Conservation (phyloP, 1,140 invertebrate genomes). For the Hirudo medicinalis region DNA sequence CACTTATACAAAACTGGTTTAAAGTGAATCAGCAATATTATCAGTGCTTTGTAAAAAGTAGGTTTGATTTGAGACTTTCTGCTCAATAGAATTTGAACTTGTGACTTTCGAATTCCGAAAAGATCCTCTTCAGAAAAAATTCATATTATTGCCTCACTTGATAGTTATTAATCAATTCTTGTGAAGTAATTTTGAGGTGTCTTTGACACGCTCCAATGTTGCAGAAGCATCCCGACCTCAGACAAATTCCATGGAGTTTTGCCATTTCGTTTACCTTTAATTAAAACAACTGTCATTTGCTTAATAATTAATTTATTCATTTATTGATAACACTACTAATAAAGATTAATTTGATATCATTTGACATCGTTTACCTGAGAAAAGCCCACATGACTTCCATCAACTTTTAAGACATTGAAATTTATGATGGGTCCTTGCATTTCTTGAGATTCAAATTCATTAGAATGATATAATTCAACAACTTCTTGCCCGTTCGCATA, state of each 20-base stretch:
- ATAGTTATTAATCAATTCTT: conserved; percentile 59
- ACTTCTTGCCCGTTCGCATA: conserved; percentile 62
- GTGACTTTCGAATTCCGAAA: conserved; percentile 13
- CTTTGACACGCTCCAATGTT: conserved; percentile 87
- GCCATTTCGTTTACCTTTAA: conserved; percentile 73
- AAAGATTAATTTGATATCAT: neutral
- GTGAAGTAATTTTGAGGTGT: conserved; percentile 55
- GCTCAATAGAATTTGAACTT: neutral
- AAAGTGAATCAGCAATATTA: no score
- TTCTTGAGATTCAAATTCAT: conserved; percentile 48
- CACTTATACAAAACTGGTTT: neutral
- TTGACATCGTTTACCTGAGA: conserved; percentile 52
- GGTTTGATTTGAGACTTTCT: neutral
- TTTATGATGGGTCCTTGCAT: conserved; percentile 72
- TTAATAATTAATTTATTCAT: neutral
- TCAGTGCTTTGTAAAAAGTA: no score
- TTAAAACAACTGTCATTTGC: conserved; percentile 3
- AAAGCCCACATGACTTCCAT: conserved; percentile 71
- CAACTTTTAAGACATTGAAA: conserved; percentile 68
- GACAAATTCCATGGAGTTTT: conserved; percentile 65
- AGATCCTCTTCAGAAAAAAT: neutral
- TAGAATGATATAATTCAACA: conserved; percentile 57
- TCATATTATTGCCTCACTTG: neutral
- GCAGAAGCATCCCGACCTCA: conserved; percentile 88
- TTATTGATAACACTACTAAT: conserved; percentile 5